Percentiles rank a stretch among this genome's conserved stretches.
These are phyloP conservation scores for Turritopsis rubra DNA, from an alignment of 30 jellyfish, hydroid and myxozoan genomes.

Conservation along the genomic window DNA sequence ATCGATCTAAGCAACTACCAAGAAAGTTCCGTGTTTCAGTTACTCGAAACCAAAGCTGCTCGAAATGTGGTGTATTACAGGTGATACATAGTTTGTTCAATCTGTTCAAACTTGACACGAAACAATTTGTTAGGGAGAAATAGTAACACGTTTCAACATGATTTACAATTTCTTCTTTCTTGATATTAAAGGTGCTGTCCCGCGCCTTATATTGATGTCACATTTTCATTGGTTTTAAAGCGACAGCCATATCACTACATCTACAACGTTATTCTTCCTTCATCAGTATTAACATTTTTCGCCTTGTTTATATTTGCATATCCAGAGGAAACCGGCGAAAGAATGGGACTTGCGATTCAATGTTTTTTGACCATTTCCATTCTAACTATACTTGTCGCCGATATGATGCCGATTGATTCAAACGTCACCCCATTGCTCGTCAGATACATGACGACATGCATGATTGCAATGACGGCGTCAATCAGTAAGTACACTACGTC, in stretches of 20 bases:
- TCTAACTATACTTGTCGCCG: constrained; percentile 58
- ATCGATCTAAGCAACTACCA: constrained; percentile 37
- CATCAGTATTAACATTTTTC: constrained; percentile 43
- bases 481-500: constrained; percentile 21
- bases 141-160: background rate
- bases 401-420: constrained; percentile 64
- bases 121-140: background rate
- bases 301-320: constrained; percentile 46
- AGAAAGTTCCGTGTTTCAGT: constrained; percentile 47
- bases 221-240: constrained; percentile 34
- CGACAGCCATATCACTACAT: constrained; percentile 63
- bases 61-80: constrained; percentile 42
- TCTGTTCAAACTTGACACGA: background rate
- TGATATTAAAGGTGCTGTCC: constrained; percentile 51
- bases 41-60: constrained; percentile 32
- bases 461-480: constrained; percentile 37
- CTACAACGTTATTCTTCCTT: constrained; percentile 53
- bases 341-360: constrained; percentile 65
- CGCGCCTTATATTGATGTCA: constrained; percentile 41
- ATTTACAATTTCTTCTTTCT: background rate
- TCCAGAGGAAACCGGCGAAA: constrained; percentile 61
- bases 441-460: constrained; percentile 56
- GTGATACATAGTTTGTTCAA: constrained; percentile 25
- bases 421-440: constrained; percentile 53
- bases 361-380: constrained; percentile 53